Base-by-base conservation (phyloP, 2,797 vertebrate genomes). In the Sebastes baramenuke region DNA sequence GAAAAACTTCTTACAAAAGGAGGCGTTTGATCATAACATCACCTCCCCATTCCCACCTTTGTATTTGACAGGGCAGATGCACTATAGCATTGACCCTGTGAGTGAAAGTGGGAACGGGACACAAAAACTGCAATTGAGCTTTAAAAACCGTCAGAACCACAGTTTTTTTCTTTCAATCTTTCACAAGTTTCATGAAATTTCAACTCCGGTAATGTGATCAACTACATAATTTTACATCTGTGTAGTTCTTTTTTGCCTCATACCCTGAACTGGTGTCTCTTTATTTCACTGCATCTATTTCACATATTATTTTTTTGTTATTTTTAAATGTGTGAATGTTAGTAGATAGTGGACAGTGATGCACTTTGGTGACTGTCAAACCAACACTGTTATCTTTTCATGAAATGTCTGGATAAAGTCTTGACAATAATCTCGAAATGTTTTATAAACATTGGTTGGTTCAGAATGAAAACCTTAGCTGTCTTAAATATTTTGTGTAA, bases 401-500 rank as follows among this genome's bases (percentile, higher is more conserved):
- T 81, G 72, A 84, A 86, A 79, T 87, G 84, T 92, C 88, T 73
- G 74, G 85, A 92, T 87, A 3, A 83, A 84, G 66, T 91, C 82
- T 80, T 82, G 85, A 89, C 81, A 89, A 88, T 83, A 81, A 89
- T 88, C 77, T 87, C 56, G 61, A 85, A 22, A 88, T 87, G 87
- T 93, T 93, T 94, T 84, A 84, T 87, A 85, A 90, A 87, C 87
- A 90, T 91, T 88, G 67, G 81, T 91, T 90, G 85, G 85, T 92
- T 93, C 77, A 85, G 70, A 92, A 91, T 91, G 85, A 91, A 90
- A 90, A 92, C 83, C 88, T 89, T 92, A 79, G 83, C 82, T 92
- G 93, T 95, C 92, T 95, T 94, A 93, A 93, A 87, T 91, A 93
- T 92, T 92, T 92, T 89, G 66, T 90, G 89, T 91, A 84, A 86